These are phyloP conservation scores for Nyleta sp. DNA, from an alignment of 2,888 invertebrate genomes.

Conservation along the genomic window DNA sequence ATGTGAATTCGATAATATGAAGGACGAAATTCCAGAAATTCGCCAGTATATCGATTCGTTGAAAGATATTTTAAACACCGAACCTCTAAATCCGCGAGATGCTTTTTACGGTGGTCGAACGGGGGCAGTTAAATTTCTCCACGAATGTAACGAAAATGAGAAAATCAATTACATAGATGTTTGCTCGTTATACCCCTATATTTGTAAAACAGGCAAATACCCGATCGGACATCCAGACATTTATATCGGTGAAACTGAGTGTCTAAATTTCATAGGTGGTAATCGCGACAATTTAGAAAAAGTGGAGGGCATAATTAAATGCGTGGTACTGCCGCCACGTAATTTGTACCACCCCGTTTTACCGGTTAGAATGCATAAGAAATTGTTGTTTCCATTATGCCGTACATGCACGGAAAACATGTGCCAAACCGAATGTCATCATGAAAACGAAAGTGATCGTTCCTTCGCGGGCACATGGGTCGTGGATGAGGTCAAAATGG, in stretches of 20 bases:
- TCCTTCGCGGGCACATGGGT: slow-evolving; percentile 13
- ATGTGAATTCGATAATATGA: too few relatives aligned
- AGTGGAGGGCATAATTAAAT: slow-evolving; percentile 69
- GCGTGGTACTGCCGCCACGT: slow-evolving; percentile 67
- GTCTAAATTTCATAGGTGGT: slow-evolving; percentile 23
- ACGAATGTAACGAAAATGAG: too few relatives aligned
- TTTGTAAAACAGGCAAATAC: too few relatives aligned
- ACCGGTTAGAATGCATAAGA: slow-evolving; percentile 69
- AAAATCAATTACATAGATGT: too few relatives aligned
- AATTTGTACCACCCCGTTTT: slow-evolving; percentile 73
- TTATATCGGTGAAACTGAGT: slow-evolving; percentile 46
- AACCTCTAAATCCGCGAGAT: too few relatives aligned
- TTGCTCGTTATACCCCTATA: too few relatives aligned
- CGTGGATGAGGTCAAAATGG: slow-evolving; percentile 9
- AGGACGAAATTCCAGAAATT: too few relatives aligned
- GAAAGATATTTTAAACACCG: too few relatives aligned
- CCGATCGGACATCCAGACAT: slow-evolving; percentile 72
- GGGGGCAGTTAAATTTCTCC: too few relatives aligned
- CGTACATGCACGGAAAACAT: slow-evolving; percentile 72
- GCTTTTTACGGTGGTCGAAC: too few relatives aligned
- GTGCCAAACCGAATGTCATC: neutral
- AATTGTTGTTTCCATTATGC: slow-evolving; percentile 75
- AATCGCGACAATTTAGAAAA: slow-evolving; percentile 12
- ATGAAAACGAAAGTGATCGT: neutral
- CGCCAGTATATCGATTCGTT: too few relatives aligned